These are phyloP conservation scores for Raja brachyura DNA, from an alignment of 2,113 vertebrate genomes.

Conservation along the genomic window DNA sequence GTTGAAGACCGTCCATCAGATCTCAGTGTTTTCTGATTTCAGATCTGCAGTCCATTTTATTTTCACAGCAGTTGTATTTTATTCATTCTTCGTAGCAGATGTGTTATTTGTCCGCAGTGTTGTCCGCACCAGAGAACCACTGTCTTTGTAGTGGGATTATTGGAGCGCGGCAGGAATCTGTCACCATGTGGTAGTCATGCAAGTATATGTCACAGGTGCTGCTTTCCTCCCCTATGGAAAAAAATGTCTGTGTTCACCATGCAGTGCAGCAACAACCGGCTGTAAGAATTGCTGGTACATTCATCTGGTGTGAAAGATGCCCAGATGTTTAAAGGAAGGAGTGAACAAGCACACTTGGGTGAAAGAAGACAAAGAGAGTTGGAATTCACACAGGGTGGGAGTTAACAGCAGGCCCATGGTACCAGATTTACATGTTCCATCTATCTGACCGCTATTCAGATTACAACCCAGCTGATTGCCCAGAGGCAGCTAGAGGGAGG, in stretches of 20 bases:
- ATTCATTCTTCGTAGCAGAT: background rate
- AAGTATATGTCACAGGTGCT: background rate
- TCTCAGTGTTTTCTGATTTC: no score
- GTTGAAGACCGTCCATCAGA: no score
- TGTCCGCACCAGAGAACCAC: background rate
- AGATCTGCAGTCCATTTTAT: no score
- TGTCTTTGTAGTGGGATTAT: no score
- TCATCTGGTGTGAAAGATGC: background rate
- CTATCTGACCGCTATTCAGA: background rate
- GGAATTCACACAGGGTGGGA: no score
- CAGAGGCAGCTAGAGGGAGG: no score
- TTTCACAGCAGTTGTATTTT: no score
- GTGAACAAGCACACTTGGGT: no score
- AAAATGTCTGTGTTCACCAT: background rate
- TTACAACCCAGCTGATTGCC: background rate
- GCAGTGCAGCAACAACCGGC: background rate
- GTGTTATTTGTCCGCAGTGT: background rate
- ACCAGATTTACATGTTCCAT: background rate
- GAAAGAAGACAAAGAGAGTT: no score
- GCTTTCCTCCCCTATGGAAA: background rate
- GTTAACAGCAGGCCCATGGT: background rate
- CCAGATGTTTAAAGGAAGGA: no score
- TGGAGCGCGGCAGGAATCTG: background rate
- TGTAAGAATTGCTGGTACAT: background rate
- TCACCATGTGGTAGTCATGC: background rate